Base-by-base conservation (phyloP, 2,888 invertebrate genomes). In the Pristionchus maxplancki region DNA sequence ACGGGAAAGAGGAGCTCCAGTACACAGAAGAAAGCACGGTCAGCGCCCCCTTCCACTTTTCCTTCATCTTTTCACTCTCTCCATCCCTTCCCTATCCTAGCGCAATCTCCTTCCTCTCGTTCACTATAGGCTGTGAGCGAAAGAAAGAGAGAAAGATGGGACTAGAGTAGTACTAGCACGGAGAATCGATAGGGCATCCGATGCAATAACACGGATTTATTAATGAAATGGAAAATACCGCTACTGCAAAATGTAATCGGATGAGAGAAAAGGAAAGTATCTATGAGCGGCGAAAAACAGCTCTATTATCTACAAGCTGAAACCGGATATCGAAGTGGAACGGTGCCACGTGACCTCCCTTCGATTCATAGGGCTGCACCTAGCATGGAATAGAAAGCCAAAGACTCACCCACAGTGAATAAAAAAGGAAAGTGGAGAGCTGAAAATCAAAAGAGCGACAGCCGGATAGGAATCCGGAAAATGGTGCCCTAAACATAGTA, bases 61-160 rank as follows among this genome's bases (percentile, higher is more conserved):
- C 44, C 78, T 48, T 48, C 78, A 78, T 78, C 48, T 78, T 78
- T 78, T 78, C 78, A n/a, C 78, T 78, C 78, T 37, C 71, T 74
- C 20, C 71, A 17, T 40, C 58, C 15, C 31, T 31, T 31, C 71
- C 44, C 78, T 44, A 78, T 78, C 78, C 78, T 28, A 78, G 78
- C 44, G 44, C 78, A 44, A 78, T 78, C 78, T 74, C 40, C 24
- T 48, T 44, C 37, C 13, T 67, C 78, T 44, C 78, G 78, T 78
- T 78, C 78, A 34, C 78, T 44, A 74, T n/a, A 40, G 71, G 44
- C 78, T 28, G 44, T n/a, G 40, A 44, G 74, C 2, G 71, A 78
- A 44, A 78, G 15, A 9, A n/a, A 44, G 78, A 40, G 78, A 78
- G 15, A 24, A 20, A 24, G 78, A 24, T 8, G 20, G 40, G 71